Evolutionary conservation across 2,888 invertebrate species (phyloP).

Genomic region (Cataglyphis rosenhaueri): DNA sequence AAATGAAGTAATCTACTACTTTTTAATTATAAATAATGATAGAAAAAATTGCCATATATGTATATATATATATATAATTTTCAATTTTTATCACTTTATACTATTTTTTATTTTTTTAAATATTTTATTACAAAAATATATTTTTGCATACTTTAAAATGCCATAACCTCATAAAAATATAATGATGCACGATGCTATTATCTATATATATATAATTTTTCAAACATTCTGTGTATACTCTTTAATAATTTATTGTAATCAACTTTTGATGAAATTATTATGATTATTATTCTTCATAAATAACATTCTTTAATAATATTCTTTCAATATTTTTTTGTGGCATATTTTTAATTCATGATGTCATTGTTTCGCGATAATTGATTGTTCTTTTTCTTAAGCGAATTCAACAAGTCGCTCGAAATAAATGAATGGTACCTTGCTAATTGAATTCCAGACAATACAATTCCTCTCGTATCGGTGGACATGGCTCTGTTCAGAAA

Average conservation of each 20-base stretch:
- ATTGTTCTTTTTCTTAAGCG: neutral
- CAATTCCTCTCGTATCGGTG: slow-evolving; percentile 78
- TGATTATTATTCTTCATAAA: neutral
- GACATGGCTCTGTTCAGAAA: slow-evolving; percentile 78
- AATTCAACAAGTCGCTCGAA: neutral
- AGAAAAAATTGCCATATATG: neutral
- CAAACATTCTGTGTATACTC: neutral
- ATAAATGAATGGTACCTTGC: slow-evolving; percentile 85
- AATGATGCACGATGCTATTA: neutral
- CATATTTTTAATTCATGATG: neutral
- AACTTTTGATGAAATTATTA: neutral
- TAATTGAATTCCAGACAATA: slow-evolving; percentile 89
- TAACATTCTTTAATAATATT: neutral
- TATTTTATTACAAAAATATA: neutral
- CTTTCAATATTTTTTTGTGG: neutral
- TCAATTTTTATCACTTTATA: neutral
- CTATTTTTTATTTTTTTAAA: neutral
- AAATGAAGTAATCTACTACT: neutral
- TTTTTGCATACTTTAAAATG: neutral
- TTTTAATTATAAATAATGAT: neutral
- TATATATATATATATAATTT: neutral
- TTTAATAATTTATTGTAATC: neutral
- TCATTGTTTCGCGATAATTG: neutral
- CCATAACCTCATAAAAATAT: slow-evolving; percentile 63
- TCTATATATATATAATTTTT: neutral